Evolutionary conservation across 23 tunicate genomes (phyloP), one percentile per base, ranked within the genome.

Genomic region (Oikopleura dioica): DNA sequence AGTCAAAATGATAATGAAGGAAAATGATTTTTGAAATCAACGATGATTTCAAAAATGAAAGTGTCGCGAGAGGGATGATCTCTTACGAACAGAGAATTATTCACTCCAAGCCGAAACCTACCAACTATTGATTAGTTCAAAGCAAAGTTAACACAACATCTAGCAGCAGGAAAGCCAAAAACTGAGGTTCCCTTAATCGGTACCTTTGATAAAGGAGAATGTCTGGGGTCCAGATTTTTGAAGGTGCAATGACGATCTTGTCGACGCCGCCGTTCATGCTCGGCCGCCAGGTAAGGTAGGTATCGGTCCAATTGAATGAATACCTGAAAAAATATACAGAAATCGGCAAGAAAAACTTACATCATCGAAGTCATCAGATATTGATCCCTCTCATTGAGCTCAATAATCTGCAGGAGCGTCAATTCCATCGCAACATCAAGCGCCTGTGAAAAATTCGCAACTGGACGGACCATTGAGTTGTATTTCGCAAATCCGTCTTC

Each of bases 191-290:
- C n/a, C n/a, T n/a, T n/a, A n/a, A n/a, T n/a, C n/a, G n/a, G n/a
- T n/a, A 44, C 55, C 55, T 63, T 63, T 63, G 72, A 28, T 63
- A 63, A 16, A 63, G 72, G 4, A 63, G 26, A 63, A 63, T 63
- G 33, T 63, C 72, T 21, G 72, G 72, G 4, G 16, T 63, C 72
- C 72, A 63, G 26, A 63, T 24, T 31, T 12, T 12, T 12, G 4
- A 21, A 2, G 72, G 26, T 2, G 72, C 30, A 23, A 63, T 23
- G 33, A 63, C 26, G 33, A 63, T 63, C 2, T 23, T 2, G 29
- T 63, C 72, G 33, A 63, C 26, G 2, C 33, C 72, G 2, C 72
- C 72, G 33, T 63, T 23, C 33, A 63, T 16, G 33, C 72, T 63
- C 2, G 72, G 72, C 33, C 33, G 29, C 72, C 72, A 63, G 30